Evolutionary conservation across 2,797 vertebrate species (phyloP).

Genomic region (Iguana delicatissima): DNA sequence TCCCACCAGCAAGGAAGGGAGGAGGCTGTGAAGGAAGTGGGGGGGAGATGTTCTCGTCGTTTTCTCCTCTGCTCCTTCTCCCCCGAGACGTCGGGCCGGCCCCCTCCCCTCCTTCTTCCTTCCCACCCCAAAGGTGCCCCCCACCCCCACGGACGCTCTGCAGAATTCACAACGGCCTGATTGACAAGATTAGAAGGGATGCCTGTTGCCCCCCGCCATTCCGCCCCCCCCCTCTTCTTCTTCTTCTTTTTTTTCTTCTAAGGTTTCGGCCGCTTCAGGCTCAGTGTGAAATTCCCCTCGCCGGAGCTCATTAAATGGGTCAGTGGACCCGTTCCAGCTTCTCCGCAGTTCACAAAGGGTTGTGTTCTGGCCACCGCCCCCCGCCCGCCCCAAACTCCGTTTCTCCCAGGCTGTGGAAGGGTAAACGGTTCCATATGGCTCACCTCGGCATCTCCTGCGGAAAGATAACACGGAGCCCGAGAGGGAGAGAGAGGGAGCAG

Average conservation of each 20-base stretch:
- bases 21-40: slow-evolving; percentile 69
- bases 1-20: slow-evolving; percentile 70
- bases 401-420: slow-evolving; percentile 73
- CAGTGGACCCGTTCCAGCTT: slow-evolving; percentile 75
- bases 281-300: slow-evolving; percentile 79
- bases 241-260: slow-evolving; percentile 71
- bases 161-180: slow-evolving; percentile 72
- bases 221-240: neutral
- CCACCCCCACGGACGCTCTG: slow-evolving; percentile 35
- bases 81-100: slow-evolving; percentile 56
- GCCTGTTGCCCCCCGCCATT: slow-evolving; percentile 37
- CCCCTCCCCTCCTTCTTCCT: slow-evolving; percentile 64
- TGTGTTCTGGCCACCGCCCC: slow-evolving; percentile 72
- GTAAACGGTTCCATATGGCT: slow-evolving; percentile 79
- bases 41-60: slow-evolving; percentile 36
- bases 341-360: slow-evolving; percentile 77
- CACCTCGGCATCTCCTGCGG: slow-evolving; percentile 73
- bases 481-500: too few species aligned
- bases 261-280: slow-evolving; percentile 77
- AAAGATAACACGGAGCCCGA: slow-evolving; percentile 71
- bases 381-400: slow-evolving; percentile 54
- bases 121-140: slow-evolving; percentile 64
- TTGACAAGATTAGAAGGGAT: slow-evolving; percentile 77
- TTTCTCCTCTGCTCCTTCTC: too few species aligned
- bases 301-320: slow-evolving; percentile 79